These are phyloP conservation scores for Chromobotia macracanthus DNA, from an alignment of 2,797 vertebrate genomes.

Conservation along the genomic window DNA sequence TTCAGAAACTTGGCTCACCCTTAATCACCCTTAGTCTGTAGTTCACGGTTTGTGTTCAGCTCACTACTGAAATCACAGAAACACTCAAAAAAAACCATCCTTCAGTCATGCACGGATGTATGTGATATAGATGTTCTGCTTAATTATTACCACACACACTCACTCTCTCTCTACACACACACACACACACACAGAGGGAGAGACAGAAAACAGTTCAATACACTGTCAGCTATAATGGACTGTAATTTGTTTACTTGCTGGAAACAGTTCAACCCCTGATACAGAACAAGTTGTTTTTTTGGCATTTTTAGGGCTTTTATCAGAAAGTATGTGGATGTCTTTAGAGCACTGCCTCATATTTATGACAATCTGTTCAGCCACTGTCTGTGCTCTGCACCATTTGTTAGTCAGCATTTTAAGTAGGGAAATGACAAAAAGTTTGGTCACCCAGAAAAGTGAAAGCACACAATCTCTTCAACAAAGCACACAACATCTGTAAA, in stretches of 20 bases:
- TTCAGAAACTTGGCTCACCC: neutral
- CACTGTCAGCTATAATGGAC: neutral
- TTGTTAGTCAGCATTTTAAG: neutral
- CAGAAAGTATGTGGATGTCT: neutral
- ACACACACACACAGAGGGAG: too few relatives aligned
- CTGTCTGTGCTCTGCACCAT: neutral
- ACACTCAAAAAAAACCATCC: too few relatives aligned
- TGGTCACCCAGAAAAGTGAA: neutral
- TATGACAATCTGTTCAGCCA: neutral
- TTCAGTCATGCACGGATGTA: too few relatives aligned
- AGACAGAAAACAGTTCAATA: neutral
- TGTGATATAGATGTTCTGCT: too few relatives aligned
- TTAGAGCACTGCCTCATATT: neutral
- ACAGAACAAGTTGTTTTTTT: neutral
- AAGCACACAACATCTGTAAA: neutral
- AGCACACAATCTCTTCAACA: neutral
- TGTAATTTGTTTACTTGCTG: constrained; percentile 10
- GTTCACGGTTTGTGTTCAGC: too few relatives aligned
- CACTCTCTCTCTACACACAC: too few relatives aligned
- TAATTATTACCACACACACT: too few relatives aligned
- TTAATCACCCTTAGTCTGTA: too few relatives aligned
- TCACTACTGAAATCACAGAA: too few relatives aligned
- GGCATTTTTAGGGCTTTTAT: neutral
- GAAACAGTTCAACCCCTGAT: neutral
- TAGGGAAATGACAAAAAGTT: neutral